phyloP scores from a whole-genome alignment of 2,888 invertebrate species.

The Autographa gamma region DNA sequence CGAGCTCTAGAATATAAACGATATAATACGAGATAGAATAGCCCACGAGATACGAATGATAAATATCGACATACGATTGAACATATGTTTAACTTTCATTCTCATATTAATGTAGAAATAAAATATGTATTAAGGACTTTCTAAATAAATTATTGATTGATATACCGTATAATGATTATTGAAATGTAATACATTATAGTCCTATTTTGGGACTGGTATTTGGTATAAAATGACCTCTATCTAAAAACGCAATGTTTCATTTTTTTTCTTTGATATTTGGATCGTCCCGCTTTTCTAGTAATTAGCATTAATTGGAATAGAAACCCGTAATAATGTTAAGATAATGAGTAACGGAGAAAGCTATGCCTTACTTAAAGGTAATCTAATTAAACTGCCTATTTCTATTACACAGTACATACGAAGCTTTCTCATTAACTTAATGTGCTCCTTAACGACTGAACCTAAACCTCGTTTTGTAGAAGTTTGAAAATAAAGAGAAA shows the following conservation, averaged over 20 bases:
- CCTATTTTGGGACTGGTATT: neutral
- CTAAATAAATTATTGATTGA: neutral
- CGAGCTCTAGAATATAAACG: conserved; percentile 37
- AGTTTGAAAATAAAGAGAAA: conserved; percentile 21
- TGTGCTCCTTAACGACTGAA: conserved; percentile 24
- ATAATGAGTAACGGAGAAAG: conserved; percentile 64
- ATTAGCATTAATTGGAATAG: conserved; percentile 54
- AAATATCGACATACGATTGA: conserved; percentile 32
- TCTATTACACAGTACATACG: conserved; percentile 29
- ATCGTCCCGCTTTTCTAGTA: conserved; percentile 25
- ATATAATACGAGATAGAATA: conserved; percentile 6
- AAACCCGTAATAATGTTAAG: conserved; percentile 51
- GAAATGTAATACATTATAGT: neutral
- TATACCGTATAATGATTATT: neutral
- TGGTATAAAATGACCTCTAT: neutral
- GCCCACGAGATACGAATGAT: conserved; percentile 31
- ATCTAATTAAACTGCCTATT: conserved; percentile 56
- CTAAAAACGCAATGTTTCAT: neutral
- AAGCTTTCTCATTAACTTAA: conserved; percentile 27
- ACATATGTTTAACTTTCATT: conserved; percentile 21
- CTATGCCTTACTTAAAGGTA: conserved; percentile 51
- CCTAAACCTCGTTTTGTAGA: conserved; percentile 3
- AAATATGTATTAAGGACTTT: conserved; percentile 25
- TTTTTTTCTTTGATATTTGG: neutral
- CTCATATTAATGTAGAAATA: conserved; percentile 12